phyloP scores from a whole-genome alignment of 2,888 invertebrate genomes.

The Andrena chrysosceles region DNA sequence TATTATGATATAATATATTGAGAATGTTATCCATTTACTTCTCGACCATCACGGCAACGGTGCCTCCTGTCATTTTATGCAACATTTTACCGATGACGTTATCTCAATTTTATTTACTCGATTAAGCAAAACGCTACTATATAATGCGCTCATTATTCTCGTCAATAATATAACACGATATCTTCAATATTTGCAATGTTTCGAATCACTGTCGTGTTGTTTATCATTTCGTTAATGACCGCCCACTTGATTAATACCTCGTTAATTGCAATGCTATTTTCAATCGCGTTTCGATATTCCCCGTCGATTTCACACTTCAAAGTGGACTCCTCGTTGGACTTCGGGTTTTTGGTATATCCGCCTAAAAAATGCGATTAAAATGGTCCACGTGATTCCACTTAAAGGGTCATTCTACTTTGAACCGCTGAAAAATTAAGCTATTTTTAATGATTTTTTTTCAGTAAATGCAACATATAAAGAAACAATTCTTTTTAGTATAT shows the following conservation, averaged over 20 bases:
- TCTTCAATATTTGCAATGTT: conserved; percentile 32
- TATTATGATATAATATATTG: not conserved
- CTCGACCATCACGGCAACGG: not conserved
- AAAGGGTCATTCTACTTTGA: no score
- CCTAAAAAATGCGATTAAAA: not conserved
- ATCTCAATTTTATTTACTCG: conserved; percentile 30
- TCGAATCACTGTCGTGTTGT: conserved; percentile 32
- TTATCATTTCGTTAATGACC: conserved; percentile 16
- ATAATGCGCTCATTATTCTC: conserved; percentile 21
- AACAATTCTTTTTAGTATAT: no score
- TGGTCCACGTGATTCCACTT: no score
- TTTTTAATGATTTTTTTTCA: no score
- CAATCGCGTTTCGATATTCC: not conserved
- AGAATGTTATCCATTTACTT: not conserved
- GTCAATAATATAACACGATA: conserved; percentile 9
- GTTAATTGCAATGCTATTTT: conserved; percentile 29
- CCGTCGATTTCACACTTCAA: not conserved
- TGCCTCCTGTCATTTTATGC: not conserved
- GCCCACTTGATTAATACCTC: conserved; percentile 16
- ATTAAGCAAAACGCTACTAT: conserved; percentile 21
- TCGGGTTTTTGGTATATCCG: no score
- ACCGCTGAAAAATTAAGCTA: no score
- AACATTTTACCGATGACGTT: conserved; percentile 13
- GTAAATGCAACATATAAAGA: no score
- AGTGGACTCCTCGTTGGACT: not conserved